Evolutionary conservation across 2,888 invertebrate genomes (phyloP).

Genomic region (Elaeidobius kamerunicus): DNA sequence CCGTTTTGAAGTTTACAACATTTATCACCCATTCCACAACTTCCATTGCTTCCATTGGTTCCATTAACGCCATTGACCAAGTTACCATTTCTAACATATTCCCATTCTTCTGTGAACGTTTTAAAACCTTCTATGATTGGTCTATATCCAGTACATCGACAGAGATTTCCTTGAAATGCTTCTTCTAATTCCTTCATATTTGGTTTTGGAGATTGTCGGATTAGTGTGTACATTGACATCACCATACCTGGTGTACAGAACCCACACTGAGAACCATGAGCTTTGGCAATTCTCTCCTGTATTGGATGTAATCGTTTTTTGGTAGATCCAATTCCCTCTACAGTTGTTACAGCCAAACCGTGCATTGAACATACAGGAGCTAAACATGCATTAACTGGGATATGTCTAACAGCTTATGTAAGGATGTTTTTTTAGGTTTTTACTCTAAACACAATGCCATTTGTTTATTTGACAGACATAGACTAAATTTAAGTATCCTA

Average conservation of each 20-base stretch:
- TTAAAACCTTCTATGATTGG: constrained; percentile 89
- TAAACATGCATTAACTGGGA: constrained; percentile 86
- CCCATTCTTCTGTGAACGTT: constrained; percentile 78
- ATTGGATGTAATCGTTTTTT: constrained; percentile 77
- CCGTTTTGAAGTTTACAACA: constrained; percentile 57
- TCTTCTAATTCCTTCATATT: constrained; percentile 73
- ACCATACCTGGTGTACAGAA: constrained; percentile 96
- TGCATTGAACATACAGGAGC: constrained; percentile 84
- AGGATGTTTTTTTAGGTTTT: no score
- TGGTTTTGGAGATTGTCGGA: constrained; percentile 71
- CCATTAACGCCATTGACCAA: constrained; percentile 37
- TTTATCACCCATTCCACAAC: constrained; percentile 62
- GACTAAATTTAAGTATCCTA: no score
- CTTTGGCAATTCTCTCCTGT: constrained; percentile 83
- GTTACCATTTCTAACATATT: constrained; percentile 43
- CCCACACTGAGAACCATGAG: constrained; percentile 70
- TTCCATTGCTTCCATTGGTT: constrained; percentile 32
- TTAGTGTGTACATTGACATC: constrained; percentile 92
- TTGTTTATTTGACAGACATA: no score
- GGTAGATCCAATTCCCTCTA: constrained; percentile 89
- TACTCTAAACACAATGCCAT: no score
- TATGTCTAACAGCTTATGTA: constrained; percentile 56
- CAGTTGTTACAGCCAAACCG: constrained; percentile 85
- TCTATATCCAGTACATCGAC: constrained; percentile 92
- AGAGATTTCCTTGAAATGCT: constrained; percentile 80